Conservation (phyloP, 1,140 invertebrate species). For the Lepidotrigona ventralis region DNA sequence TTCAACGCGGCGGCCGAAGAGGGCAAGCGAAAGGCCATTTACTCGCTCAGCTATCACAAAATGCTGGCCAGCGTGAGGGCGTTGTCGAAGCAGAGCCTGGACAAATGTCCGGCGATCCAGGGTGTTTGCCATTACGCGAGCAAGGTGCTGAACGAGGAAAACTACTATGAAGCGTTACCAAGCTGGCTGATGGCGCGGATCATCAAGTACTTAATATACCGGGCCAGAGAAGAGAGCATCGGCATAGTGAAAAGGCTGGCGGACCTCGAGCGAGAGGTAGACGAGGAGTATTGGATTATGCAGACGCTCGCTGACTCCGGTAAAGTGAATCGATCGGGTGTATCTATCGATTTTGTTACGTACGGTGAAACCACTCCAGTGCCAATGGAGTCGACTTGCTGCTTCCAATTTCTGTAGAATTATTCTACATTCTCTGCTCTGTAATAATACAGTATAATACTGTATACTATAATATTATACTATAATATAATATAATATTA, state of each 20-base stretch:
- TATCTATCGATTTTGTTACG: conserved; percentile 5
- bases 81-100: conserved; percentile 57
- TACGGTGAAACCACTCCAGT: too few relatives aligned
- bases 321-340: background rate
- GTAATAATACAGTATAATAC: too few relatives aligned
- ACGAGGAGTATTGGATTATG: conserved; percentile 63
- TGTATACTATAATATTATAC: too few relatives aligned
- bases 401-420: too few relatives aligned
- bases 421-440: too few relatives aligned
- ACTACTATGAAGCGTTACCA: conserved; percentile 41
- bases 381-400: background rate
- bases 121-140: conserved; percentile 66
- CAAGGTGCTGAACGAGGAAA: conserved; percentile 55
- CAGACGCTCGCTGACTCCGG: conserved; percentile 37
- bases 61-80: conserved; percentile 48
- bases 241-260: conserved; percentile 49
- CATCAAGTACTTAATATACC: conserved; percentile 73
- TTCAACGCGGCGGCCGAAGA: conserved; percentile 64
- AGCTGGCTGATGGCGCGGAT: conserved; percentile 65
- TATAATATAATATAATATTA: too few relatives aligned
- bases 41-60: conserved; percentile 45
- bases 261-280: conserved; percentile 56
- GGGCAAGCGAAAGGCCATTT: conserved; percentile 62
- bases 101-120: conserved; percentile 57
- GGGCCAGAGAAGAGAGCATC: conserved; percentile 63